Evolutionary conservation across 2,113 vertebrate genomes (phyloP).

Genomic region (Sinocyclocheilus grahami): DNA sequence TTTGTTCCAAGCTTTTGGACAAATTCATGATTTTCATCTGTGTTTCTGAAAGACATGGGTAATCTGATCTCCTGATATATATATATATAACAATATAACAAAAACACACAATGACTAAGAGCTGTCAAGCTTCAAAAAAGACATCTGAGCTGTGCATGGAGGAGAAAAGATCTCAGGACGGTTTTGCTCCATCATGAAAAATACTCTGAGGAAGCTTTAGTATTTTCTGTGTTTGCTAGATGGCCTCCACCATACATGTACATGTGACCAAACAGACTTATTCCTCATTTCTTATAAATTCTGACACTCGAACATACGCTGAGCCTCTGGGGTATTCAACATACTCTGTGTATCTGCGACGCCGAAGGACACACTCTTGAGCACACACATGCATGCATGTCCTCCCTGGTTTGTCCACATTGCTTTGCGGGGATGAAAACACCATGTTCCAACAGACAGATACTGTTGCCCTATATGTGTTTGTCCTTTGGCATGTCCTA

Average conservation of each 20-base stretch:
- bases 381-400: neutral
- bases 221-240: neutral
- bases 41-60: neutral
- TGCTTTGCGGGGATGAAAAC: neutral
- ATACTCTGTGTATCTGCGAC: neutral
- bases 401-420: neutral
- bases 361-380: no score
- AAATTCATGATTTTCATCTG: neutral
- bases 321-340: neutral
- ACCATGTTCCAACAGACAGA: neutral
- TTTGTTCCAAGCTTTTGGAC: neutral
- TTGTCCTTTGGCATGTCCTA: neutral
- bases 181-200: neutral
- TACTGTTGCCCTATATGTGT: neutral
- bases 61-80: neutral
- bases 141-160: no score
- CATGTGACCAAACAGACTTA: neutral
- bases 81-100: no score
- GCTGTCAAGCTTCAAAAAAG: neutral
- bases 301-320: neutral
- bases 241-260: neutral
- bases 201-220: neutral
- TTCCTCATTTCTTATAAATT: no score
- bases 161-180: neutral
- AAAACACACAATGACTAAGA: neutral